Percentiles rank a stretch among this genome's conserved stretches.
Conservation (phyloP, 2,113 vertebrate genomes). For the Cheirogaleus medius region DNA sequence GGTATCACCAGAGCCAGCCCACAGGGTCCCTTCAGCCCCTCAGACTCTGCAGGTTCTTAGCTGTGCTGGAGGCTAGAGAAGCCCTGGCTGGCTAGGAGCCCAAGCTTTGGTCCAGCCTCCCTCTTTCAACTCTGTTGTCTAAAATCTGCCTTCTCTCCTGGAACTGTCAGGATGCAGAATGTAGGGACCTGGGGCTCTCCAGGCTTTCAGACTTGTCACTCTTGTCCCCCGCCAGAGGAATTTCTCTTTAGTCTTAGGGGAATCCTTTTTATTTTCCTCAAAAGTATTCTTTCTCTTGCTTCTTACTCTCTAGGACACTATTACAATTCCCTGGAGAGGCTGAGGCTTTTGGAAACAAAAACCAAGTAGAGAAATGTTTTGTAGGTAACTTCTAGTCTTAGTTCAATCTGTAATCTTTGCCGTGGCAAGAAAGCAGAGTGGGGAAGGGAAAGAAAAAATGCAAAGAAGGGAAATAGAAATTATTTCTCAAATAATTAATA, state of each 20-base stretch:
- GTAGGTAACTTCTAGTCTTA: not conserved
- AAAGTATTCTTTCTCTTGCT: not conserved
- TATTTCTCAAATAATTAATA: not conserved
- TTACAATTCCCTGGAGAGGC: not conserved
- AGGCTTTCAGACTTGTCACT: not conserved
- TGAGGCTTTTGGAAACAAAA: slow-evolving; percentile 35
- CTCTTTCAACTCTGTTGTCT: not conserved
- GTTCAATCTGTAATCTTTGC: not conserved
- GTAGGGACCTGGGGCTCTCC: not conserved
- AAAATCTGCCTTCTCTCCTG: not conserved
- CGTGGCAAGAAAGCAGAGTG: not conserved
- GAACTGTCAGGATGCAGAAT: not conserved
- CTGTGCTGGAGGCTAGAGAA: not conserved
- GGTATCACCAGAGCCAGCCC: not conserved
- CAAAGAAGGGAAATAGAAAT: not conserved
- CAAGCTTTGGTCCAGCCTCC: not conserved
- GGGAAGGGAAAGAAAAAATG: not conserved
- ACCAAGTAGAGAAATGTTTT: slow-evolving; percentile 2
- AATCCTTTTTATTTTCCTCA: not conserved
- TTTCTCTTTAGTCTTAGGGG: slow-evolving; percentile 3
- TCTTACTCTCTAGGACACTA: not conserved
- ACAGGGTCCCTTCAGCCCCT: not conserved
- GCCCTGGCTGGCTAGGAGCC: not conserved
- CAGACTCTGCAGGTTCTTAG: not conserved
- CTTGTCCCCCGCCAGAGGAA: not conserved